A percentile compares a stretch with the other conserved stretches of the same genome.
phyloP scores from a whole-genome alignment of 2,888 invertebrate species.

The Pterostichus niger region DNA sequence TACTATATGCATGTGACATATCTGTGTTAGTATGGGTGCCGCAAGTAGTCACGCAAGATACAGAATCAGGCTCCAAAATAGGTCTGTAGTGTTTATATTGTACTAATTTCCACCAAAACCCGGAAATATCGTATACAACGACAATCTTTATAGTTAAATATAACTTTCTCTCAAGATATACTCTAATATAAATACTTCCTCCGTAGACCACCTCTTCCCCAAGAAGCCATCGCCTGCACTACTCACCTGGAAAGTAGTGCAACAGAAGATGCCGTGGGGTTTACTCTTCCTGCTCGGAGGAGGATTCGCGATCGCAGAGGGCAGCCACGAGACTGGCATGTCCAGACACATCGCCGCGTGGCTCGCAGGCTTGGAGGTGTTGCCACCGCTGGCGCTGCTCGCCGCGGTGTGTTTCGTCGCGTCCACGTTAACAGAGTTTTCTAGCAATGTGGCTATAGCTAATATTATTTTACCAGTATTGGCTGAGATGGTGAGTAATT shows the following conservation, averaged over 20 bases:
- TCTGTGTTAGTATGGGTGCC: too few relatives aligned
- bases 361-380: constrained; percentile 82
- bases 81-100: too few relatives aligned
- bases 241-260: constrained; percentile 91
- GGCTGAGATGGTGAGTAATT: constrained; percentile 84
- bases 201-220: constrained; percentile 80
- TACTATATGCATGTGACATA: too few relatives aligned
- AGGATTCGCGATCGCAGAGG: constrained; percentile 94
- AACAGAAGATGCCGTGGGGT: constrained; percentile 94
- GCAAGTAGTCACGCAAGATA: too few relatives aligned
- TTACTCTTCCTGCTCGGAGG: constrained; percentile 92
- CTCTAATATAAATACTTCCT: too few relatives aligned
- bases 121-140: too few relatives aligned
- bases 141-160: too few relatives aligned
- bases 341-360: constrained; percentile 87
- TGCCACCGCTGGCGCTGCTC: constrained; percentile 84
- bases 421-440: constrained; percentile 92
- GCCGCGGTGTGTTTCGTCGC: constrained; percentile 88
- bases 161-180: too few relatives aligned
- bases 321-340: constrained; percentile 88
- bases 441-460: constrained; percentile 94
- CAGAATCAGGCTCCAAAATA: too few relatives aligned
- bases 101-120: too few relatives aligned
- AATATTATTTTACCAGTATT: constrained; percentile 92
- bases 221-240: constrained; percentile 84